Percentiles rank a stretch among this genome's conserved stretches.
Evolutionary conservation across 92 coral and sea anemone species (phyloP).

Genomic region (Metridium senile): DNA sequence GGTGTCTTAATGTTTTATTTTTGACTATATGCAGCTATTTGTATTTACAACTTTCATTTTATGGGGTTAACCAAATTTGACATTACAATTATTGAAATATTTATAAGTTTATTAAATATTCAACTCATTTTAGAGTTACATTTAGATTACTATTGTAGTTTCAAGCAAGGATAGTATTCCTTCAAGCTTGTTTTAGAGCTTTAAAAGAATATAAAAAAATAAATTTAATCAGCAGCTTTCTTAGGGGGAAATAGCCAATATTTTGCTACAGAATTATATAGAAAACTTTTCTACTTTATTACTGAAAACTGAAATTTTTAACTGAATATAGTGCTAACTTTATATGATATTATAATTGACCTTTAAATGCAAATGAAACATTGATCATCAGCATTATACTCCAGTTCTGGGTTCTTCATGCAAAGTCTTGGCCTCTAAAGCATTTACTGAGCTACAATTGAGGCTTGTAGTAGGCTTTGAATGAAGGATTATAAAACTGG

Average conservation of each 20-base stretch:
- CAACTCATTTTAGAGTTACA: conserved; percentile 62
- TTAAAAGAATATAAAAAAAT: background rate
- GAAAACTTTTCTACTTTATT: background rate
- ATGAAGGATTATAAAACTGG: too few relatives aligned
- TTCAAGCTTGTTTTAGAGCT: conserved; percentile 51
- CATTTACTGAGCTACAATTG: too few relatives aligned
- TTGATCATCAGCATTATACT: too few relatives aligned
- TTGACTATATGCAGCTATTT: conserved; percentile 13
- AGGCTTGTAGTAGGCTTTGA: too few relatives aligned
- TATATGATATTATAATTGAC: too few relatives aligned
- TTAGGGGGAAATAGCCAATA: background rate
- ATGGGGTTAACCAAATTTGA: background rate
- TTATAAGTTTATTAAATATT: conserved; percentile 16
- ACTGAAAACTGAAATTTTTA: background rate
- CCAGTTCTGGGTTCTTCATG: too few relatives aligned
- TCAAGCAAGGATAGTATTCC: conserved; percentile 7
- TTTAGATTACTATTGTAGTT: conserved; percentile 19
- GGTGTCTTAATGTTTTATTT: background rate
- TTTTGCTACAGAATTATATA: background rate
- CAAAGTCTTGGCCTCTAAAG: too few relatives aligned
- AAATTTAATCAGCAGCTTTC: conserved; percentile 30
- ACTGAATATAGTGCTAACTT: background rate
- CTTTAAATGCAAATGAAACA: too few relatives aligned
- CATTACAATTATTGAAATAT: background rate
- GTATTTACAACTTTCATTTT: background rate